phyloP scores from a whole-genome alignment of 2,113 vertebrate genomes.

The Sardina pilchardus region DNA sequence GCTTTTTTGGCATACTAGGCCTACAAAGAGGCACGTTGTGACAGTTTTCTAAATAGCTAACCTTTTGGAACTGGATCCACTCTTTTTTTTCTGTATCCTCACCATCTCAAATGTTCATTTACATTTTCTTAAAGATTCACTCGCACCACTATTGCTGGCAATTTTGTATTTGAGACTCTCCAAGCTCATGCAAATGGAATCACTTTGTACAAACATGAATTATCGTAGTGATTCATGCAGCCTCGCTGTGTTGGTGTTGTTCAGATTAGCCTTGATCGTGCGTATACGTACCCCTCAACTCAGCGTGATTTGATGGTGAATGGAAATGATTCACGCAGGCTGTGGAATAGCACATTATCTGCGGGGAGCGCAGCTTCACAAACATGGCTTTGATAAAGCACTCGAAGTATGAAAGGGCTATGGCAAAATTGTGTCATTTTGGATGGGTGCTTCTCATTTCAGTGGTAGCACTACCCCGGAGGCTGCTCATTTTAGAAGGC shows the following conservation, averaged over 20 bases:
- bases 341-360: neutral
- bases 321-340: neutral
- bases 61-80: neutral
- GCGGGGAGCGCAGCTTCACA: neutral
- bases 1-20: no score
- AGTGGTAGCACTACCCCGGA: neutral
- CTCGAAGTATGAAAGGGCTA: neutral
- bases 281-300: neutral
- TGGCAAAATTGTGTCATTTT: neutral
- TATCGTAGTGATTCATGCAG: neutral
- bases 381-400: neutral
- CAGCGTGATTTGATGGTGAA: slow-evolving; percentile 14
- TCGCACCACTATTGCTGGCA: neutral
- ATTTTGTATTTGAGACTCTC: neutral
- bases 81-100: neutral
- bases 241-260: neutral
- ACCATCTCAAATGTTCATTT: neutral
- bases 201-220: neutral
- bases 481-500: neutral
- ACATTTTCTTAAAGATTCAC: neutral
- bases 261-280: neutral
- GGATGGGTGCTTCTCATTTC: neutral
- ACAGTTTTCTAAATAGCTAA: neutral
- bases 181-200: neutral
- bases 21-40: neutral